Conservation (phyloP, 2,797 vertebrate genomes). For the Tragopan temminckii region DNA sequence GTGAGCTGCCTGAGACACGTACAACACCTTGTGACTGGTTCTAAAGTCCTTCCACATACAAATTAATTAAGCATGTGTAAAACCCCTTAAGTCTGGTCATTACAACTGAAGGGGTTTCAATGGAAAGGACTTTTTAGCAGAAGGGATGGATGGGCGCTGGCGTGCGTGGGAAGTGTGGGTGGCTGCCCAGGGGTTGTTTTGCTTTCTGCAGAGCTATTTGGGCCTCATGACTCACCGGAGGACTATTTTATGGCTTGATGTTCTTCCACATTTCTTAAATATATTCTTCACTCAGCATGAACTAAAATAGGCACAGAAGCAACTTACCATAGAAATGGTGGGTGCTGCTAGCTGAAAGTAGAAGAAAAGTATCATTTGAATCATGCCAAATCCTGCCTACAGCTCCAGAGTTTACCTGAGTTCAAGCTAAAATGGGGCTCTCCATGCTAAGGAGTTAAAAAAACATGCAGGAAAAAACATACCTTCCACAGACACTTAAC, state of each 20-base stretch:
- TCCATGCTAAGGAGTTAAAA: background rate
- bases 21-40: fast-evolving
- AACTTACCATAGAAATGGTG: background rate
- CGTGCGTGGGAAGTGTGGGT: background rate
- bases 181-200: background rate
- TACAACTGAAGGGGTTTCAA: background rate
- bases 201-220: background rate
- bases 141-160: background rate
- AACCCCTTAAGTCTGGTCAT: background rate
- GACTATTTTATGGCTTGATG: background rate
- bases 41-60: background rate
- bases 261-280: slow-evolving; percentile 29
- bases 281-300: slow-evolving; percentile 18
- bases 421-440: slow-evolving; percentile 22
- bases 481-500: background rate
- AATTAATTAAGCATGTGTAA: background rate
- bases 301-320: slow-evolving; percentile 18
- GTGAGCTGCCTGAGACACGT: fast-evolving
- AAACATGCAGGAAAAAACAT: background rate
- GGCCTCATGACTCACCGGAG: background rate
- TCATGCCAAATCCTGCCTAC: slow-evolving; percentile 17
- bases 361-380: slow-evolving; percentile 34
- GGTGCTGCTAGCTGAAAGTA: slow-evolving; percentile 6
- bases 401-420: slow-evolving; percentile 27
- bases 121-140: background rate